phyloP scores from a whole-genome alignment of 2,113 vertebrate genomes.

The Myiozetetes cayanensis region DNA sequence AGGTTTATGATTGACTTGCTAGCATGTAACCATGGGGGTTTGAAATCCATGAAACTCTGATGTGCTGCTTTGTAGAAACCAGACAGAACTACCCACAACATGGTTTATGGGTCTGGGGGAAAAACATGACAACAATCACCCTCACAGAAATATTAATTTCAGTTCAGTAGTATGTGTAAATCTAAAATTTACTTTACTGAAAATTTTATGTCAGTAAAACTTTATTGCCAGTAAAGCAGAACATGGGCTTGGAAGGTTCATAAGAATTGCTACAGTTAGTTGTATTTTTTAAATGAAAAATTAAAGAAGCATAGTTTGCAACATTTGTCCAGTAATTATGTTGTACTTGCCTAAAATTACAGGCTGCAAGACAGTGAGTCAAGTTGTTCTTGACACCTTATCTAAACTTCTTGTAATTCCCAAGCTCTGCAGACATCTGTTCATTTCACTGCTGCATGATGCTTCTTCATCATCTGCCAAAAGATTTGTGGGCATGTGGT shows the following conservation, averaged over 20 bases:
- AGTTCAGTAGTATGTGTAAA: background rate
- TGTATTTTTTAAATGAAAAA: background rate
- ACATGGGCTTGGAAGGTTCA: background rate
- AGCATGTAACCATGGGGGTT: background rate
- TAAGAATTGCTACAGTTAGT: background rate
- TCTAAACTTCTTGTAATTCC: background rate
- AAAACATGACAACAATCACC: background rate
- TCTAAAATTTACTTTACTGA: background rate
- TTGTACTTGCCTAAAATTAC: background rate
- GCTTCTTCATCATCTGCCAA: background rate
- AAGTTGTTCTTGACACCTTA: slow-evolving; percentile 9
- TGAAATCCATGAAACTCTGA: background rate
- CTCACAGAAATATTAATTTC: background rate
- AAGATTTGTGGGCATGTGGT: background rate
- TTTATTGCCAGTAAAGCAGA: background rate
- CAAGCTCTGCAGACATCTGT: background rate
- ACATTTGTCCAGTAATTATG: slow-evolving; percentile 3
- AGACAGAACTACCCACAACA: background rate
- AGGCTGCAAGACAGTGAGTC: background rate
- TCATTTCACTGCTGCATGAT: background rate
- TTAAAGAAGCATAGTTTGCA: background rate
- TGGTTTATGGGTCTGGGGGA: background rate
- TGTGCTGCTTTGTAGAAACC: background rate
- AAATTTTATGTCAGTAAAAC: background rate
- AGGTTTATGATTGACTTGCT: background rate